Base-by-base conservation (phyloP, 2,113 vertebrate genomes). In the Silurus asotus region DNA sequence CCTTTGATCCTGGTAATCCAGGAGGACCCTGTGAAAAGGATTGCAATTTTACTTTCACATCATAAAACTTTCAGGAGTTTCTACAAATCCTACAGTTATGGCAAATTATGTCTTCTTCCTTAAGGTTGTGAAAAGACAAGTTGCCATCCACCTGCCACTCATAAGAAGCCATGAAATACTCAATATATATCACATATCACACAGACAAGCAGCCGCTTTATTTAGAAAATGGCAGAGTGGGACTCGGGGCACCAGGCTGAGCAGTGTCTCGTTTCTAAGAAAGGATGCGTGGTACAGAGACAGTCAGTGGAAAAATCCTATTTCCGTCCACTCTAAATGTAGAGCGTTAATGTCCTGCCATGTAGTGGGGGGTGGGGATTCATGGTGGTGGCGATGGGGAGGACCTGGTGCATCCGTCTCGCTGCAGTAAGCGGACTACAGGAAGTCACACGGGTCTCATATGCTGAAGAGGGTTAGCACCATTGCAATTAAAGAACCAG, bases 1-100 rank as follows among this genome's bases (percentile, higher is more conserved):
- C 98, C 90, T 84, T 94, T 88, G 96, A 90, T 87, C 97, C 98
- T 90, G 97, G 97, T 94, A 97, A 93, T 90, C 98, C 98, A 72
- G 92, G 95, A 67, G 96, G 96, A 89, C 98, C 98, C 98, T 99
- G 89, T 62, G 79, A 90, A 88, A n/a, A 23, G 87, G 17, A 92
- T 48, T 37, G 83, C 17, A 72, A 37, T 51, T 55, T 69, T 17
- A 82, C 51, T 67, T 45, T 45, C 56, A 61, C 17, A 23, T 45
- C 56, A 45, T 80, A 80, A 80, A 80, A 45, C 48, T 48, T 61
- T 20, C 8, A 89, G 89, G 88, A 89, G 84, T 28, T 37, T 37
- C 37, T 37, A 37, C 49, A 65, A 9, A 69, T 80, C 58, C 8
- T 5, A 20, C 55, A 61, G 77, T 20, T 28, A 45, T 23, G 56